Conservation (phyloP, 2,888 invertebrate genomes). For the Nematopogon swammerdamellus region DNA sequence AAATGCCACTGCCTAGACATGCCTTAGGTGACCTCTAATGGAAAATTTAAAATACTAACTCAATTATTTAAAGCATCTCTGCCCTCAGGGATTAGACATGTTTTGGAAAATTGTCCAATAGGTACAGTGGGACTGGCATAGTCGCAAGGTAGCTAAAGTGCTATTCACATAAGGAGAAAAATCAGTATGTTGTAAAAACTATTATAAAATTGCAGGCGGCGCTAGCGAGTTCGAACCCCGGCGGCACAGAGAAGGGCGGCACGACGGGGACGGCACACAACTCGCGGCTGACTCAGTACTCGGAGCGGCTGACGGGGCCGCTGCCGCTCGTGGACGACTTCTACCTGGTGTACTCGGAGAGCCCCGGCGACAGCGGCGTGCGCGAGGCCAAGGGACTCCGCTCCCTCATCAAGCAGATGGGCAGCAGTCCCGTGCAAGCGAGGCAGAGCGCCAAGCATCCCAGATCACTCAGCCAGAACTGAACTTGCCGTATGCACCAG, state of each 20-base stretch:
- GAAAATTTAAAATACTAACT: too few species aligned
- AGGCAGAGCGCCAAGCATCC: slow-evolving; percentile 50
- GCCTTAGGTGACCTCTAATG: too few species aligned
- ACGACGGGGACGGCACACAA: slow-evolving; percentile 39
- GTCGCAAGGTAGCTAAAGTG: too few species aligned
- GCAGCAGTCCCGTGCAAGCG: slow-evolving; percentile 78
- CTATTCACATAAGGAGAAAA: too few species aligned
- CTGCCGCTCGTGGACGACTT: slow-evolving; percentile 87
- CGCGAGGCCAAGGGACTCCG: slow-evolving; percentile 74
- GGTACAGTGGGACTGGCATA: too few species aligned
- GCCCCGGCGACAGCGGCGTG: slow-evolving; percentile 50
- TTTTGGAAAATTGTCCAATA: too few species aligned
- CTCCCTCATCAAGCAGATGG: slow-evolving; percentile 77
- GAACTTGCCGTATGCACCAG: too few species aligned
- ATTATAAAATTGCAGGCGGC: slow-evolving; percentile 1
- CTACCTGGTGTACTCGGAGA: slow-evolving; percentile 82
- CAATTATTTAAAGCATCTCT: too few species aligned
- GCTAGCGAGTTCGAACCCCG: slow-evolving; percentile 8
- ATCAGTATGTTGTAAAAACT: too few species aligned
- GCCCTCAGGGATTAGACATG: too few species aligned
- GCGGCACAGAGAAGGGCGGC: slow-evolving; percentile 8
- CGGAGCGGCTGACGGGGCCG: slow-evolving; percentile 55
- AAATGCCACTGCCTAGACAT: too few species aligned
- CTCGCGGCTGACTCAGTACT: slow-evolving; percentile 63
- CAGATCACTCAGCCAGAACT: slow-evolving; percentile 48